A percentile compares a stretch with the other conserved stretches of the same genome.
phyloP scores from a whole-genome alignment of 2,888 invertebrate genomes.

The Scaeva pyrastri region DNA sequence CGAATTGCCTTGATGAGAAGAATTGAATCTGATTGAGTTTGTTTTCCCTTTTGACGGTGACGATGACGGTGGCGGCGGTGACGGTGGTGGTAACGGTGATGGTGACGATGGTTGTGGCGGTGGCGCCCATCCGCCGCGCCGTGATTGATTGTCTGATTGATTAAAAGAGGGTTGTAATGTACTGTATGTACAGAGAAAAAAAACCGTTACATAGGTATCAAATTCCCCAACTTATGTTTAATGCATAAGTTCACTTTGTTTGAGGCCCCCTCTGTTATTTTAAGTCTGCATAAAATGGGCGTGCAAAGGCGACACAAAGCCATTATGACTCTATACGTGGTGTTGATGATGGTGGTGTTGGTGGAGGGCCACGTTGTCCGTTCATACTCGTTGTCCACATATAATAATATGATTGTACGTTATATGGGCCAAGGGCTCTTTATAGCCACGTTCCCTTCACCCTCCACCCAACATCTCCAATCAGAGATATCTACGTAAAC shows the following conservation, averaged over 20 bases:
- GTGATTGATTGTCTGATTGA: conserved; percentile 71
- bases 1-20: conserved; percentile 69
- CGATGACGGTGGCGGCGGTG: background rate
- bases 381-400: conserved; percentile 17
- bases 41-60: conserved; percentile 2
- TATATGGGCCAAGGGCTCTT: conserved; percentile 49
- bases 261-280: conserved; percentile 6
- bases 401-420: background rate
- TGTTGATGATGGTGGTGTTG: too few species aligned
- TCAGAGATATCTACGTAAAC: conserved; percentile 29
- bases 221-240: conserved; percentile 32
- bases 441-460: background rate
- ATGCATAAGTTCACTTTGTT: conserved; percentile 25
- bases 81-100: too few species aligned
- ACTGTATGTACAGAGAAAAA: too few species aligned
- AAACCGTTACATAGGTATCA: conserved; percentile 24
- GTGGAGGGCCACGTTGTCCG: background rate
- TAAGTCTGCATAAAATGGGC: conserved; percentile 20
- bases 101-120: too few species aligned
- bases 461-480: background rate
- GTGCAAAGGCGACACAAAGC: conserved; percentile 36
- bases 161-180: conserved; percentile 29
- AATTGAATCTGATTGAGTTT: conserved; percentile 71
- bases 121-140: background rate
- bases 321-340: conserved; percentile 21